These are phyloP conservation scores for Siderastrea radians DNA, from an alignment of 92 coral and sea anemone genomes.

Conservation along the genomic window DNA sequence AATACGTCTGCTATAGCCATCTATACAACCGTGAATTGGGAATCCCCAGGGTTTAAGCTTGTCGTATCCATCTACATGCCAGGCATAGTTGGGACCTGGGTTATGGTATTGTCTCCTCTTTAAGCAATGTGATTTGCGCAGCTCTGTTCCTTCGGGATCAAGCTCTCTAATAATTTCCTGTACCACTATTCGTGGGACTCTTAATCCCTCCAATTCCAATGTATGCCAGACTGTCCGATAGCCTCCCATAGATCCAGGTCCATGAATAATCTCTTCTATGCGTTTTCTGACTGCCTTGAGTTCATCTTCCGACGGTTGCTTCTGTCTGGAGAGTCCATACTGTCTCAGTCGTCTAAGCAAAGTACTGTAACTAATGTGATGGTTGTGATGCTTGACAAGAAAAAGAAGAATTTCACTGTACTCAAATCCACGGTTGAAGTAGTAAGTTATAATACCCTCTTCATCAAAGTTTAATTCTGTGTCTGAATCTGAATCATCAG, in stretches of 20 bases:
- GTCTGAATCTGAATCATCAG: constrained; percentile 51
- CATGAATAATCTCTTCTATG: constrained; percentile 61
- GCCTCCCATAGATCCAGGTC: constrained; percentile 71
- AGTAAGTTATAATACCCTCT: constrained; percentile 56
- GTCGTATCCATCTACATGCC: constrained; percentile 77
- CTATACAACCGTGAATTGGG: constrained; percentile 70
- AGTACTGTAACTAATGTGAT: constrained; percentile 65
- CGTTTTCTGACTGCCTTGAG: constrained; percentile 53
- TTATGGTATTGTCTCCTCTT: constrained; percentile 61
- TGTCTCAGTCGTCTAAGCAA: constrained; percentile 67
- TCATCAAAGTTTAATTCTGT: constrained; percentile 62
- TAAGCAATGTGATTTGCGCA: constrained; percentile 56
- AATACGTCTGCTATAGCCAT: constrained; percentile 68
- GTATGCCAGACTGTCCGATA: constrained; percentile 76
- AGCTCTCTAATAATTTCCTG: constrained; percentile 72
- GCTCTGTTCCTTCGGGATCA: constrained; percentile 67
- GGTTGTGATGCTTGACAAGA: constrained; percentile 59
- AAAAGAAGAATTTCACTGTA: constrained; percentile 58
- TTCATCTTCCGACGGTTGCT: constrained; percentile 43
- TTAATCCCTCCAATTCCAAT: constrained; percentile 67
- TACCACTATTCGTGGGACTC: constrained; percentile 72
- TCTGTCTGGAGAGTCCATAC: constrained; percentile 54
- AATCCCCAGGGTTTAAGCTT: constrained; percentile 69
- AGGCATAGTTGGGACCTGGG: constrained; percentile 72
- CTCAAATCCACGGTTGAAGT: constrained; percentile 65